Base-by-base conservation (phyloP, 2,797 vertebrate genomes). In the Crypturellus tataupa region DNA sequence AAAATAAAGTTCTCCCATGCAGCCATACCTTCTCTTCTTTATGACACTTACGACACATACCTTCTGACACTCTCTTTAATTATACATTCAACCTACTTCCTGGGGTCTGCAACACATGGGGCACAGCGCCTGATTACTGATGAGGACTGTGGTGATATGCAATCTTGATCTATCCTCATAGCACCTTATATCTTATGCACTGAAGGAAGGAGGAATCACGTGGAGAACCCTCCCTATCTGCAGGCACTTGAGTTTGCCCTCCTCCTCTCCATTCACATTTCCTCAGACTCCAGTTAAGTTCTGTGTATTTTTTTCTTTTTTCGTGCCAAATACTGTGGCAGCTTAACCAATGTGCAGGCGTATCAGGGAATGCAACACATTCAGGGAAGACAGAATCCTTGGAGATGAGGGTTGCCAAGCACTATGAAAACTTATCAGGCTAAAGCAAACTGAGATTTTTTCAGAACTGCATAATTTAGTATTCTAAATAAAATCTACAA, bases 191-290 rank as follows among this genome's bases (percentile, higher is more conserved):
- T 72, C 69, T 87, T 71, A 56, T 0, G 31, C 79, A 89, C 15
- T 81, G 69, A 89, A 92, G 86, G 90, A 95, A 94, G 87, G 81
- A 95, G 95, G 87, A 72, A 93, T 85, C 42, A 79, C 53, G 10
- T 60, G 67, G 33, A 81, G 72, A 92, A 59, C 81, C 77, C 85
- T 92, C 84, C 89, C 87, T 80, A 79, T 87, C 46, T 89, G 42
- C 59, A 92, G 39, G 55, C 44, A 70, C 70, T 94, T 93, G 58
- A 79, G 91, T 88, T 91, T 91, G 65, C 91, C 55, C 90, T 93
- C 80, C 89, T 91, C 65, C 76, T 72, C 58, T 80, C 59, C 59
- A 63, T 71, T 95, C 81, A 51, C 5, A 63, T 82, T 80, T 83
- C 55, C 58, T 83, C 31, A 65, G 39, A 78, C 35, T 85, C 83